A percentile compares a stretch with the other conserved stretches of the same genome.
Evolutionary conservation across 2,113 vertebrate genomes (phyloP).

Genomic region (Pelusios castaneus): DNA sequence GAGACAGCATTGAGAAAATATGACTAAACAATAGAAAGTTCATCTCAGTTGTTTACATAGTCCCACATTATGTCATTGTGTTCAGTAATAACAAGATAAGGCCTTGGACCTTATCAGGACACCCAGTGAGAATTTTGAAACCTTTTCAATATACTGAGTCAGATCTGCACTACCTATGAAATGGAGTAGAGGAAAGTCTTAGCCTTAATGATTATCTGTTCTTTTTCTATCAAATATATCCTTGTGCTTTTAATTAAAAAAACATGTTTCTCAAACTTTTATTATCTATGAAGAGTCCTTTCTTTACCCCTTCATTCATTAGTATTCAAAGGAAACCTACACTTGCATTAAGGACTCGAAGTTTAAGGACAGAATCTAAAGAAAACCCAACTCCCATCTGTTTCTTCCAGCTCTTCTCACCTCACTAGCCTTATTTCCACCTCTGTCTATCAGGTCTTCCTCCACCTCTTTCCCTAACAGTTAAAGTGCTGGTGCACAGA

Average conservation of each 20-base stretch:
- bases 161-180: neutral
- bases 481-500: slow-evolving; percentile 24
- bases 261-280: neutral
- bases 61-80: neutral
- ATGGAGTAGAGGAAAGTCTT: neutral
- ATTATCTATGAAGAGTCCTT: neutral
- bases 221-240: rapidly evolving
- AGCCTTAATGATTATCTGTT: neutral
- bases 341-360: neutral
- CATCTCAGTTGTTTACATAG: neutral
- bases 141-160: neutral
- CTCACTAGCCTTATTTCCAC: neutral
- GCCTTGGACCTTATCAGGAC: neutral
- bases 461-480: neutral
- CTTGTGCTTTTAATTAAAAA: neutral
- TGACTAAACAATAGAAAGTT: neutral
- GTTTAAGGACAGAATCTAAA: neutral
- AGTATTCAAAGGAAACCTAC: neutral
- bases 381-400: neutral
- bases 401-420: neutral
- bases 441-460: neutral
- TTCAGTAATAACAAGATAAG: neutral
- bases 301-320: neutral
- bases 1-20: neutral
- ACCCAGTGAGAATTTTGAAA: neutral